These are phyloP conservation scores for Hyperoplus lanceolatus DNA, from an alignment of 2,797 vertebrate genomes.

Conservation along the genomic window DNA sequence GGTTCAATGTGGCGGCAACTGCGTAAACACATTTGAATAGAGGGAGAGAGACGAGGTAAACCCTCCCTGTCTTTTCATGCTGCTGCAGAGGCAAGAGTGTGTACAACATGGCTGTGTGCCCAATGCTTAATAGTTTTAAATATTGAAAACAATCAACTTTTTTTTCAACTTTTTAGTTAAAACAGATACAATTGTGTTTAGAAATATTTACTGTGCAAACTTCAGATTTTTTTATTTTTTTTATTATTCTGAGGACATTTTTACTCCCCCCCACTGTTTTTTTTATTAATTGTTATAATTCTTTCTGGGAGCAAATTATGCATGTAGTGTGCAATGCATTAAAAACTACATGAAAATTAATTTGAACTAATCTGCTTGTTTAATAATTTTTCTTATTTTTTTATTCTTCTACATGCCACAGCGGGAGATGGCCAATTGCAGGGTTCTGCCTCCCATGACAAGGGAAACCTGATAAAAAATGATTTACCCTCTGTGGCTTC, in stretches of 20 bases:
- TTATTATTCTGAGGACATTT: neutral
- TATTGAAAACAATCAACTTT: neutral
- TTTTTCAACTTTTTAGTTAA: no score
- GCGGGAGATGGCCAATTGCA: neutral
- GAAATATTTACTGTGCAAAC: neutral
- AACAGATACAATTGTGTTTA: neutral
- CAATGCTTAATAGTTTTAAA: neutral
- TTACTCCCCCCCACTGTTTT: neutral
- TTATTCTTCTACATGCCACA: neutral
- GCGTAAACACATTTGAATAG: conserved; percentile 11
- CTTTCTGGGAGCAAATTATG: no score
- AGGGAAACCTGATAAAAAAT: conserved; percentile 54
- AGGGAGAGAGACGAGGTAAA: conserved; percentile 9
- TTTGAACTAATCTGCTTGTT: neutral
- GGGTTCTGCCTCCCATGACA: conserved; percentile 33
- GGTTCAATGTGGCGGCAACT: conserved; percentile 36
- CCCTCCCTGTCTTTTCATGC: conserved; percentile 3
- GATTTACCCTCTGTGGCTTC: conserved; percentile 31
- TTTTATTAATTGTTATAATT: neutral
- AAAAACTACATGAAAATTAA: neutral
- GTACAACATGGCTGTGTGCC: neutral
- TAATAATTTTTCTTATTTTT: no score
- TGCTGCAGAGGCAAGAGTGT: conserved; percentile 5
- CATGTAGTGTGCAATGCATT: neutral
- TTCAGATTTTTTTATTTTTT: neutral